A percentile compares a stretch with the other conserved stretches of the same genome.
phyloP scores from a whole-genome alignment of 2,113 vertebrate species.

The Ophthalmolycus amberensis region DNA sequence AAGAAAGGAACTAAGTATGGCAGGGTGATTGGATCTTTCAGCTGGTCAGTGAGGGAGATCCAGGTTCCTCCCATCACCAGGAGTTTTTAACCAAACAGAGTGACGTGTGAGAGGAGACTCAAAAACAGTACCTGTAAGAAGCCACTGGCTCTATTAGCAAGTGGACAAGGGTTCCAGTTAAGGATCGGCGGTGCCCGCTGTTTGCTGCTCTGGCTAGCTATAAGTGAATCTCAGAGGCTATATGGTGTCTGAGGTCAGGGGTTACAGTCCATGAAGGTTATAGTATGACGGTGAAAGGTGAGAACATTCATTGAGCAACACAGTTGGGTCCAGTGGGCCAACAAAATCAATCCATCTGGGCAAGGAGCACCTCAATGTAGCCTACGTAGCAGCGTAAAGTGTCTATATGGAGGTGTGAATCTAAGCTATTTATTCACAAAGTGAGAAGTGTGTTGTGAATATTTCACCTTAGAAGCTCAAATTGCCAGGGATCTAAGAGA shows the following conservation, averaged over 20 bases:
- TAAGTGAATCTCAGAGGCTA: constrained; percentile 64
- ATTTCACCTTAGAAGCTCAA: constrained; percentile 29
- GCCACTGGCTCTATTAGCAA: constrained; percentile 12
- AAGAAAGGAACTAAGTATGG: constrained; percentile 39
- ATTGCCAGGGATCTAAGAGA: not conserved
- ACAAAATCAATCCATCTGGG: constrained; percentile 10
- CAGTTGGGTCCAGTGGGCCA: not conserved
- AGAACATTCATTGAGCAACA: constrained; percentile 61
- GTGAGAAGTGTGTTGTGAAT: constrained; percentile 20
- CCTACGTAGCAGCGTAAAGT: constrained; percentile 13
- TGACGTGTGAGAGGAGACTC: constrained; percentile 21
- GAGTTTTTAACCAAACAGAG: constrained; percentile 16
- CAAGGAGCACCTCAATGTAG: constrained; percentile 7
- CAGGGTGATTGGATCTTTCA: constrained; percentile 45
- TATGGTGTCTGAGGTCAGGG: constrained; percentile 69
- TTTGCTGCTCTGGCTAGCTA: constrained; percentile 50
- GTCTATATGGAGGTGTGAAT: constrained; percentile 35
- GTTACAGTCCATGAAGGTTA: constrained; percentile 41
- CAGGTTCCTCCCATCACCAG: constrained; percentile 23
- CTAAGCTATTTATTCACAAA: constrained; percentile 38
- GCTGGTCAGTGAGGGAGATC: constrained; percentile 32
- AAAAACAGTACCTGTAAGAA: constrained; percentile 34
- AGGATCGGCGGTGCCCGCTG: constrained; percentile 50
- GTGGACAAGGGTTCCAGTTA: constrained; percentile 54
- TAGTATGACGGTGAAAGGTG: constrained; percentile 39